Evolutionary conservation across 2,113 vertebrate species (phyloP), one percentile per base, ranked within the genome.

Genomic region (Chloebia gouldiae): DNA sequence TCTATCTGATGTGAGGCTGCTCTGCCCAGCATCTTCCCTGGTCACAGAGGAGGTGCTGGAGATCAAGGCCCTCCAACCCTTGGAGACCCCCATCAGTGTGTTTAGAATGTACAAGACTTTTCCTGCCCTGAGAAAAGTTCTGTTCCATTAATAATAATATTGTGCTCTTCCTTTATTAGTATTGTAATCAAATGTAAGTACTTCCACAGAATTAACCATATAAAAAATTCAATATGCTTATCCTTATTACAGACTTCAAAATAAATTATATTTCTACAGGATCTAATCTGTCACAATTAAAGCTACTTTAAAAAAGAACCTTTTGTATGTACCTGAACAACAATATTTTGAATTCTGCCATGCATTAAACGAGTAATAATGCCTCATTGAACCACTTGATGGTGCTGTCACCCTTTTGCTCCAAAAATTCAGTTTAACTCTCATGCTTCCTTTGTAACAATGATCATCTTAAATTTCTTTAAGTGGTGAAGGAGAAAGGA

Each of bases 351-450:
- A 64, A 27, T 42, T 57, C 12, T 72, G 2, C 19, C 9, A 11
- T 42, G 23, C 9, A 49, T 63, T 49, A 65, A 71, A 45, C 1
- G 11, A 40, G 3, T 50, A 56, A 56, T 71, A 72, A 7, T 94
- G 68, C 31, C 27, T n/a, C 47, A 35, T 18, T 64, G 56, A 89
- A 42, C 93, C 96, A 76, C 95, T 85, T 92, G 97, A 79, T 94
- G 96, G 97, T 93, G 95, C 95, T 96, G 49, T 87, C 77, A 50
- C 33, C 22, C 93, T 93, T 87, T 93, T 70, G 51, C 66, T 89
- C 47, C 68, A 56, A 82, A 81, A 66, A 88, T 53, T 86, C 44
- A 54, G 22, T 50, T 86, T 79, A 10, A 9, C 22, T 70, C 10
- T 73, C 7, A 14, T 66, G 10, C 7, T 80, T 64, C 25, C 35